Evolutionary conservation across 2,888 invertebrate species (phyloP).

Genomic region (Rhaphigaster nebulosa): DNA sequence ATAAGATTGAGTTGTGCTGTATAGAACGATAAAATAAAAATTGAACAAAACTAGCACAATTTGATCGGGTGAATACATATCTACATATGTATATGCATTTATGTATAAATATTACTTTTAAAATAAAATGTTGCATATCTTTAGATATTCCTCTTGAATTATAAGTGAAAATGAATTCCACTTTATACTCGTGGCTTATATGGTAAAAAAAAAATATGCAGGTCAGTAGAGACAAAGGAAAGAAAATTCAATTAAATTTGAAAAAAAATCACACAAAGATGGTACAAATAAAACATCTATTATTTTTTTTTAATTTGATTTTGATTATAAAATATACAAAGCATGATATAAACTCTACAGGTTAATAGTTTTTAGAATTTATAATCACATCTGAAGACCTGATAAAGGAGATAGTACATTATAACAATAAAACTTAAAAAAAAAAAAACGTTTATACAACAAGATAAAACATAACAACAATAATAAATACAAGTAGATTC

Average conservation of each 20-base stretch:
- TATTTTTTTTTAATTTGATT: background rate
- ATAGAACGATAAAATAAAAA: background rate
- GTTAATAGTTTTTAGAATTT: conserved; percentile 1
- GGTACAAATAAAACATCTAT: conserved; percentile 7
- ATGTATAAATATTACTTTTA: too few relatives aligned
- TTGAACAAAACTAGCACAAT: too few relatives aligned
- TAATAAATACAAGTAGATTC: background rate
- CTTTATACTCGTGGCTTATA: too few relatives aligned
- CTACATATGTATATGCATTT: too few relatives aligned
- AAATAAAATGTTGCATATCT: too few relatives aligned
- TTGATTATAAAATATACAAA: conserved; percentile 33
- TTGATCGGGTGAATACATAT: too few relatives aligned
- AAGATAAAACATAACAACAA: conserved; percentile 21
- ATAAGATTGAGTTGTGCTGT: too few relatives aligned
- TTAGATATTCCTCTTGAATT: too few relatives aligned
- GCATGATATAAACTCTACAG: background rate
- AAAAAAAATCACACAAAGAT: background rate
- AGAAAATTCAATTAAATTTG: background rate
- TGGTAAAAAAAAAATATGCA: too few relatives aligned
- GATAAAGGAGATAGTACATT: background rate
- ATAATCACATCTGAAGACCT: conserved; percentile 2
- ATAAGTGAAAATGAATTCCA: too few relatives aligned
- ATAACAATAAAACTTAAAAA: background rate
- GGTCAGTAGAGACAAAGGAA: too few relatives aligned
- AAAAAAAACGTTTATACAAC: background rate